Conservation (phyloP, 2,797 vertebrate species). For the Fringilla coelebs region DNA sequence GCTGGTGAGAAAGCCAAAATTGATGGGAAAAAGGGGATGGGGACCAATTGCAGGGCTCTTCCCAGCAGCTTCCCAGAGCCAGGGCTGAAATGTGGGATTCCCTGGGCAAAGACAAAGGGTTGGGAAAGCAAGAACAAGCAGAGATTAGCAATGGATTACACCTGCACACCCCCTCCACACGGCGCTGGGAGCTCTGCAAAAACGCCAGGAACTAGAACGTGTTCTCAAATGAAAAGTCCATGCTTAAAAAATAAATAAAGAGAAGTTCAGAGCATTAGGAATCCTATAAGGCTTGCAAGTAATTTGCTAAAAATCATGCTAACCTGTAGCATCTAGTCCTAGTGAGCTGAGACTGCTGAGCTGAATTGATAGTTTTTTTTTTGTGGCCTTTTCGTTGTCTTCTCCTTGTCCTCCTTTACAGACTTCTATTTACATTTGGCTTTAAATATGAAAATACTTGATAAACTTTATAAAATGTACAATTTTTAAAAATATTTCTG, state of each 20-base stretch:
- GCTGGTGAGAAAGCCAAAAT: background rate
- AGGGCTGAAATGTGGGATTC: slow-evolving; percentile 29
- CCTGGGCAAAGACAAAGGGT: slow-evolving; percentile 69
- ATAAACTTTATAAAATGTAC: slow-evolving; percentile 87
- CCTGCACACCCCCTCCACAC: slow-evolving; percentile 54
- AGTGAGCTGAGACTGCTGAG: slow-evolving; percentile 69
- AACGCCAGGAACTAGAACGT: slow-evolving; percentile 69
- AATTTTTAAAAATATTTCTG: slow-evolving; percentile 79
- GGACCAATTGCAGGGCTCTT: background rate
- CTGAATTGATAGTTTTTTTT: slow-evolving; percentile 62
- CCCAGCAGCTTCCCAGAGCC: slow-evolving; percentile 50
- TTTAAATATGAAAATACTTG: slow-evolving; percentile 87
- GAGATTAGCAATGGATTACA: slow-evolving; percentile 49
- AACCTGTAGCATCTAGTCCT: slow-evolving; percentile 80
- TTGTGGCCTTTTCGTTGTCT: slow-evolving; percentile 66
- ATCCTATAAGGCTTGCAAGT: slow-evolving; percentile 77
- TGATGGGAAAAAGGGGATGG: background rate
- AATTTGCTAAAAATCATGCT: slow-evolving; percentile 77
- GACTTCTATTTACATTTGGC: slow-evolving; percentile 87
- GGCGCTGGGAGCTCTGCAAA: slow-evolving; percentile 56
- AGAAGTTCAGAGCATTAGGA: slow-evolving; percentile 72
- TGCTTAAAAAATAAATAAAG: slow-evolving; percentile 85
- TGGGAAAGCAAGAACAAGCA: background rate
- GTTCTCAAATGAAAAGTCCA: slow-evolving; percentile 75
- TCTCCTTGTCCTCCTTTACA: slow-evolving; percentile 73